Evolutionary conservation across 2,113 vertebrate genomes (phyloP), one percentile per base, ranked within the genome.

Genomic region (Plectropomus leopardus): DNA sequence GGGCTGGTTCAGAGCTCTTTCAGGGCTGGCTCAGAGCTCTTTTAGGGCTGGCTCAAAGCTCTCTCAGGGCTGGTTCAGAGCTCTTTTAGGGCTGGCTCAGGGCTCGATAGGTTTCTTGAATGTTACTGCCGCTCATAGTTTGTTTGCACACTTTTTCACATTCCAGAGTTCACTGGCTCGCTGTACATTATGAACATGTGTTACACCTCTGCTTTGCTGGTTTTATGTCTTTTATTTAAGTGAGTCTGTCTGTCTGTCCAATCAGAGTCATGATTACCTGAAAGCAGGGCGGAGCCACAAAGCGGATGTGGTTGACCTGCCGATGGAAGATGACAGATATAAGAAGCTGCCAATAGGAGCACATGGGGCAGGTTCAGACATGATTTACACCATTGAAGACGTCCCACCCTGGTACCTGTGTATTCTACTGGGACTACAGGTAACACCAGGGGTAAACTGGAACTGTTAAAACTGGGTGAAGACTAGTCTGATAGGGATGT

Each of bases 371-470:
- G 89, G 63, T 28, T 81, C 94, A 60, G 97, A 99, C 79, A 99
- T 99, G 98, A 92, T 99, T 84, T 99, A 99, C 92, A 96, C 68
- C 84, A 97, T 99, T 0, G 98, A 99, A 85, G 98, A 99, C 0
- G 94, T 97, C 53, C 98, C 98, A 0, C 97, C 98, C 4, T 99
- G 98, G 98, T 98, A 99, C 84, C 95, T 99, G 84, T 98, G 98
- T 85, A 86, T 97, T 76, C 93, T 99, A 44, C 95, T 99, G 15
- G 98, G 98, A 85, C 96, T 99, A 74, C 98, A 99, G 98, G 98
- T 99, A 92, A 50, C 4, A 26, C 26, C 40, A 6, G 13, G 17
- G 14, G 10, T 44, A 36, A 5, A 44, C 14, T 44, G 13, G 40
- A 9, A 36, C 34, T 36, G 34, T 30, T 34, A 47, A 2, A 1